These are phyloP conservation scores for Mythimna lalbum DNA, from an alignment of 2,888 invertebrate genomes.

Conservation along the genomic window DNA sequence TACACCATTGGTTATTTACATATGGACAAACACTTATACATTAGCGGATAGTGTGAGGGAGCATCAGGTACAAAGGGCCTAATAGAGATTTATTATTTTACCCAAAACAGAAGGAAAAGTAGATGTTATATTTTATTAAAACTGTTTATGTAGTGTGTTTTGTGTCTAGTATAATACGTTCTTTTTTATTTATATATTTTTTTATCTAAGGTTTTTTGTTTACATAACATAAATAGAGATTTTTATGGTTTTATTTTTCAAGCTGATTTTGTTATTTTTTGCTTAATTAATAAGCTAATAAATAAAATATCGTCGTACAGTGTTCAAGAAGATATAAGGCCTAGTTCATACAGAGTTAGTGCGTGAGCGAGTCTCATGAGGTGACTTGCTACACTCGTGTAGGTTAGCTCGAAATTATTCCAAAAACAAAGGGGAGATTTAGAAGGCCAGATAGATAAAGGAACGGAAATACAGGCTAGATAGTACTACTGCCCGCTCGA, in stretches of 20 bases:
- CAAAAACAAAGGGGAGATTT: constrained; percentile 50
- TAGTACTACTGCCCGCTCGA: constrained; percentile 40
- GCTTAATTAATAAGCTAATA: constrained; percentile 16
- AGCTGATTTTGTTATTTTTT: not conserved
- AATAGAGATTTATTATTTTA: constrained; percentile 21
- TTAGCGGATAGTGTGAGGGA: constrained; percentile 54
- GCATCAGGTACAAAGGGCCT: constrained; percentile 43
- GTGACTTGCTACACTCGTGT: constrained; percentile 52
- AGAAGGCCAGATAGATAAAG: constrained; percentile 54
- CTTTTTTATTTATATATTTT: not conserved
- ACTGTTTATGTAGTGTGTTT: constrained; percentile 7
- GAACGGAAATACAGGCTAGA: constrained; percentile 52
- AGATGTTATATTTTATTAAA: not conserved
- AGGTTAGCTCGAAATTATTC: constrained; percentile 57
- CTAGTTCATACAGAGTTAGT: constrained; percentile 35
- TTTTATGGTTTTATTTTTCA: not conserved
- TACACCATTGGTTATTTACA: constrained; percentile 56
- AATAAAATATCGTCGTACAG: constrained; percentile 15
- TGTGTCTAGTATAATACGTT: not conserved
- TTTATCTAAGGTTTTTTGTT: not conserved
- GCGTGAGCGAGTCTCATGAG: constrained; percentile 39
- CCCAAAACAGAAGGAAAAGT: constrained; percentile 26
- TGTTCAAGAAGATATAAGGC: constrained; percentile 23
- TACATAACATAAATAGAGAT: not conserved
- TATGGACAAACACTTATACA: constrained; percentile 55